A percentile compares a stretch with the other conserved stretches of the same genome.
phyloP scores from a whole-genome alignment of 2,797 vertebrate genomes.

The Yasuhikotakia modesta region DNA sequence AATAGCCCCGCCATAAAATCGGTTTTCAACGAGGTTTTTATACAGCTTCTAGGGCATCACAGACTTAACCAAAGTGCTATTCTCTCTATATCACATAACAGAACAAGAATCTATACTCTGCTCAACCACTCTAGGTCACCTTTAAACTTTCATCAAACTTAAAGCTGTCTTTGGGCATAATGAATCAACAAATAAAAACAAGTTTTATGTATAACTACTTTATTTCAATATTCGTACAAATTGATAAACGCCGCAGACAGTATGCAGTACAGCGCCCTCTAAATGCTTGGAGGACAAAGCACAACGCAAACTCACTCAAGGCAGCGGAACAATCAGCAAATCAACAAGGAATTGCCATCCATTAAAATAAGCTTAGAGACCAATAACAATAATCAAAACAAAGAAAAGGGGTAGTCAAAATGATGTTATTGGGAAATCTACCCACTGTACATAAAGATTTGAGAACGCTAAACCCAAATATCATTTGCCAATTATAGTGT shows the following conservation, averaged over 20 bases:
- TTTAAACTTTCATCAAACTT: not conserved
- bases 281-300: conserved; percentile 55
- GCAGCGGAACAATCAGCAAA: conserved; percentile 57
- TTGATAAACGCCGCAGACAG: conserved; percentile 58
- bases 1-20: too few species aligned
- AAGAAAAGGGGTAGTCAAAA: conserved; percentile 31
- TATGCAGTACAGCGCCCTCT: conserved; percentile 53
- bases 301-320: conserved; percentile 56
- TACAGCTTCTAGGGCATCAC: too few species aligned
- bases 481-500: not conserved
- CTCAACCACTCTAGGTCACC: too few species aligned
- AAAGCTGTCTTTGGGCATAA: not conserved
- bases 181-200: not conserved
- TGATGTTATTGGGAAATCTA: conserved; percentile 34
- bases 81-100: too few species aligned
- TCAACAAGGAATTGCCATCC: conserved; percentile 53
- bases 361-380: conserved; percentile 45
- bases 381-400: conserved; percentile 30
- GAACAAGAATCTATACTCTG: too few species aligned
- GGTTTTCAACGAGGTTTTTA: too few species aligned
- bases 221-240: conserved; percentile 69
- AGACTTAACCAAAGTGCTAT: too few species aligned
- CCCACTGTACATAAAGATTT: conserved; percentile 28
- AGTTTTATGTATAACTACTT: conserved; percentile 62
- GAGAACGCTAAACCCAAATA: conserved; percentile 17